Evolutionary conservation across 2,113 vertebrate genomes (phyloP).

Genomic region (Vicugna pacos): DNA sequence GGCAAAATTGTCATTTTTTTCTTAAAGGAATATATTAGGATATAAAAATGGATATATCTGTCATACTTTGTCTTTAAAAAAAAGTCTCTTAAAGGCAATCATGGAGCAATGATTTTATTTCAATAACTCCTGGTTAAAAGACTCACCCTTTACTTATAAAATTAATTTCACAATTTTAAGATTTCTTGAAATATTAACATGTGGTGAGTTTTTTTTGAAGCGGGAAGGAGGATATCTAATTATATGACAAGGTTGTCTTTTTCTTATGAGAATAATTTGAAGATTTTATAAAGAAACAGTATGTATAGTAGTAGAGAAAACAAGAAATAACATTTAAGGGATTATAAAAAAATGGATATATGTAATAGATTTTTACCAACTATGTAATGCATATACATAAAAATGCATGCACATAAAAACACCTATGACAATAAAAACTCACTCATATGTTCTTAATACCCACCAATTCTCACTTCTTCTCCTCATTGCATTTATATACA

Average conservation of each 20-base stretch:
- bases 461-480: not conserved
- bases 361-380: not conserved
- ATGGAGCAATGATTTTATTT: not conserved
- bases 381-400: not conserved
- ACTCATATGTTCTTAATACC: not conserved
- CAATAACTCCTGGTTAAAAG: not conserved
- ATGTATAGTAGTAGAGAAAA: not conserved
- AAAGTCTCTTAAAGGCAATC: not conserved
- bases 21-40: not conserved
- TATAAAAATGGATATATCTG: constrained; percentile 10
- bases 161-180: not conserved
- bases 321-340: not conserved
- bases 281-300: not conserved
- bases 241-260: not conserved
- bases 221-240: not conserved
- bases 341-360: not conserved
- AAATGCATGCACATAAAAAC: not conserved
- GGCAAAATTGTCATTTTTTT: not conserved
- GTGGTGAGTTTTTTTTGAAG: not conserved
- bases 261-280: not conserved
- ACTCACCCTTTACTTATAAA: not conserved
- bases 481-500: not conserved
- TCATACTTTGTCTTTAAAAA: constrained; percentile 17
- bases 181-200: not conserved
- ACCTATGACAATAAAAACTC: not conserved